Percentiles rank a stretch among this genome's conserved stretches.
Conservation (phyloP, 2,113 vertebrate species). For the Struthidea cinerea region DNA sequence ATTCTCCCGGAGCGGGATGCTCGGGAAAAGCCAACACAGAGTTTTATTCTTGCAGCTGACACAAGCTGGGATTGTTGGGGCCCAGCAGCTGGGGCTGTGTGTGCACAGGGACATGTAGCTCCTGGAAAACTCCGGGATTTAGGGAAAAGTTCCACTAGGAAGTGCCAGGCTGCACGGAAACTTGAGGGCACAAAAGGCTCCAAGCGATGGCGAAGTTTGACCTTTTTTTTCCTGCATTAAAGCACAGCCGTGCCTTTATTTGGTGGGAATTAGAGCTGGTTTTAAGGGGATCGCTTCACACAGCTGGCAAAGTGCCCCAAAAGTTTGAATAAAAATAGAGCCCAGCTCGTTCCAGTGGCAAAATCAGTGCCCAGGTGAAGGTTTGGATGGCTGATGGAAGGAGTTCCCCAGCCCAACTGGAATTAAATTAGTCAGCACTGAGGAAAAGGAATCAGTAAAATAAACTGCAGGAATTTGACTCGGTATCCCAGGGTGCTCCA, state of each 20-base stretch:
- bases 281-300: not conserved
- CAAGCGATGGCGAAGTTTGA: accelerated
- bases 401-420: accelerated
- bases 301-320: not conserved
- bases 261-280: not conserved
- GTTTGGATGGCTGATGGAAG: not conserved
- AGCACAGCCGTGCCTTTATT: accelerated
- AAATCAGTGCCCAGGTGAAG: not conserved
- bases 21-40: not conserved
- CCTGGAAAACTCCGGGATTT: not conserved
- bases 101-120: not conserved
- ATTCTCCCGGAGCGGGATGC: not conserved
- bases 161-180: not conserved
- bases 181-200: not conserved
- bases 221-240: accelerated
- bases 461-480: not conserved
- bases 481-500: not conserved
- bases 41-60: not conserved
- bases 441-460: not conserved
- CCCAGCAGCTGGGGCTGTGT: not conserved
- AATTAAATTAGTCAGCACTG: not conserved
- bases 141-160: accelerated
- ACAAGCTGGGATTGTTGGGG: not conserved
- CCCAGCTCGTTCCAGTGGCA: not conserved
- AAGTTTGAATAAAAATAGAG: not conserved